phyloP scores from a whole-genome alignment of 2,888 invertebrate species.

The Aphodius sticticus region DNA sequence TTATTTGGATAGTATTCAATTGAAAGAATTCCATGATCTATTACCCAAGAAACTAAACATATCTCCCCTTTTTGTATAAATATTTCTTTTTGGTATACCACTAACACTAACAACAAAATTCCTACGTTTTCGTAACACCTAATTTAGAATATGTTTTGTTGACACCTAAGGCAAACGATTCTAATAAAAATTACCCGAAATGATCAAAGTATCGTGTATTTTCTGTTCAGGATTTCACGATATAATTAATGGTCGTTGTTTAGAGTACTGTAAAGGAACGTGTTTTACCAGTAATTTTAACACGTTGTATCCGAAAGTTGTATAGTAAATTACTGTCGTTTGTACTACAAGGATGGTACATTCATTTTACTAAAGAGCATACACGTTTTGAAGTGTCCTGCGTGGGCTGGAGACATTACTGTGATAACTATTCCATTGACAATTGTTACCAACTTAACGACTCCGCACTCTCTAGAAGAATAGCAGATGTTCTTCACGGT shows the following conservation, averaged over 20 bases:
- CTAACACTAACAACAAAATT: neutral
- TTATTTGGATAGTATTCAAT: neutral
- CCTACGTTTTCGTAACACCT: neutral
- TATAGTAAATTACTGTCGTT: constrained; percentile 23
- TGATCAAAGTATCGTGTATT: neutral
- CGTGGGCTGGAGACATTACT: neutral
- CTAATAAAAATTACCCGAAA: neutral
- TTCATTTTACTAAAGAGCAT: constrained; percentile 9
- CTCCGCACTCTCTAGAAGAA: neutral
- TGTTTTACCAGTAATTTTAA: constrained; percentile 4
- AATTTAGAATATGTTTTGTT: neutral
- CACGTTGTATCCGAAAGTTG: constrained; percentile 16
- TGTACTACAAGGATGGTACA: constrained; percentile 25
- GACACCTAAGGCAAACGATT: neutral
- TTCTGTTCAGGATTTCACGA: neutral
- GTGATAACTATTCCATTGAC: neutral
- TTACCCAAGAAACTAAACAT: neutral
- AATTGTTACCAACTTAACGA: constrained; percentile 4
- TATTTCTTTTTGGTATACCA: neutral
- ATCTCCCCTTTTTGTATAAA: neutral
- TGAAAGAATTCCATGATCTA: neutral
- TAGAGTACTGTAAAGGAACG: neutral
- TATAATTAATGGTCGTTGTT: neutral
- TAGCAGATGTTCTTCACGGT: neutral
- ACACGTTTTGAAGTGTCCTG: neutral